Conservation (phyloP, 2,113 vertebrate species). For the Podilymbus podiceps region DNA sequence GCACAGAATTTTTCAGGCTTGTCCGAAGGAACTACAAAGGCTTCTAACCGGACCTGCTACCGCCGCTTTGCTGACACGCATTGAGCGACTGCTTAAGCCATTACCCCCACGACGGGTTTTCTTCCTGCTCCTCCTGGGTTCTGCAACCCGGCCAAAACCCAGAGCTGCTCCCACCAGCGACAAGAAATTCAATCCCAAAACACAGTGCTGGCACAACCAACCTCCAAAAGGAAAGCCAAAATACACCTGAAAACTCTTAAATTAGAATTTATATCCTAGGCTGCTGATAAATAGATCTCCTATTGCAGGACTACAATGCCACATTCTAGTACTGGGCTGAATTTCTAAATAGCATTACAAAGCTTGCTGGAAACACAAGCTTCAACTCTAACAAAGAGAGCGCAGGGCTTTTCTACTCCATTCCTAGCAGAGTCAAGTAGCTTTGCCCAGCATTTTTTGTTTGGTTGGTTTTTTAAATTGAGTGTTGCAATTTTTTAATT, state of each 20-base stretch:
- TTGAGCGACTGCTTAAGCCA: neutral
- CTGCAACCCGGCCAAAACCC: neutral
- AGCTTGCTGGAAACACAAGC: neutral
- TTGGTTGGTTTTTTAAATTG: neutral
- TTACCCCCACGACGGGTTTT: fast-evolving
- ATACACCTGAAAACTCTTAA: neutral
- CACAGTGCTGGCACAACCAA: neutral
- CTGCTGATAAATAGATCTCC: neutral
- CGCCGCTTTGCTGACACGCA: too few species aligned
- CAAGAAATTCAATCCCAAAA: neutral
- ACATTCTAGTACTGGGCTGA: neutral
- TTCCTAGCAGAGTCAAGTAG: neutral
- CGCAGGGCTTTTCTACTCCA: neutral
- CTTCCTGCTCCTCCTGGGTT: neutral
- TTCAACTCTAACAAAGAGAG: neutral
- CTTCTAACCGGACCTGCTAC: neutral
- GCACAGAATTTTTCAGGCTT: neutral
- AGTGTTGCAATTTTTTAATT: neutral
- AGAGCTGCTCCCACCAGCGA: neutral
- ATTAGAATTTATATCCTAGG: neutral
- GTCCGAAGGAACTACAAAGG: neutral
- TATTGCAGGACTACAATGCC: neutral
- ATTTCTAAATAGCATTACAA: neutral
- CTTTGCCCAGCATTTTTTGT: neutral
- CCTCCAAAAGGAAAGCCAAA: neutral